Evolutionary conservation across 2,113 vertebrate species (phyloP).

Genomic region (Amphiprion percula): DNA sequence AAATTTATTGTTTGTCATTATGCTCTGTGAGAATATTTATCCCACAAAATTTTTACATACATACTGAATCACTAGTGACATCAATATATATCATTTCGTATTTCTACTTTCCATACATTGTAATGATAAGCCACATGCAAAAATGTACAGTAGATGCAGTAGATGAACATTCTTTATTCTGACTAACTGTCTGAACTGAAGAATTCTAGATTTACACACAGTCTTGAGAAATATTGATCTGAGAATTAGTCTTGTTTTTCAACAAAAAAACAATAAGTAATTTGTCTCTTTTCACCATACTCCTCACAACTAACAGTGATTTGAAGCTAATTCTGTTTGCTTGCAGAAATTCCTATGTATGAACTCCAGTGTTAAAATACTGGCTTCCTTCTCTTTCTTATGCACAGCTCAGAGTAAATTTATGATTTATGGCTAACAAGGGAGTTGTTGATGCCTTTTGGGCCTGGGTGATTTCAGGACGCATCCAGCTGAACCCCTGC

Average conservation of each 20-base stretch:
- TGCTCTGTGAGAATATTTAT: neutral
- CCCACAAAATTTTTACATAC: neutral
- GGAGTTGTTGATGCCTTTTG: neutral
- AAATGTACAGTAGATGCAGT: no score
- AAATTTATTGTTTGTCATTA: neutral
- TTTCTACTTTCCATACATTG: no score
- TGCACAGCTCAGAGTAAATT: neutral
- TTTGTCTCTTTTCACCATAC: neutral
- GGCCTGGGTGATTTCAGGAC: conserved; percentile 14
- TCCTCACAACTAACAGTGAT: neutral
- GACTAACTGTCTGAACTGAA: no score
- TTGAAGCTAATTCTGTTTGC: neutral
- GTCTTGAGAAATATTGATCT: neutral
- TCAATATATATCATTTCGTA: neutral
- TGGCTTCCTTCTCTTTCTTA: neutral
- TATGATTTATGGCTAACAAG: conserved; percentile 2
- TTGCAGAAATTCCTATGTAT: conserved; percentile 9
- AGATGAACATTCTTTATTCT: no score
- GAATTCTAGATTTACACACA: no score
- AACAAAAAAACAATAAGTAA: neutral
- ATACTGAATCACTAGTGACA: neutral
- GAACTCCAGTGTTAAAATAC: neutral
- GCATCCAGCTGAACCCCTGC: conserved; percentile 15
- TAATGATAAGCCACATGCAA: no score
- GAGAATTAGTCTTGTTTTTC: neutral